phyloP scores from a whole-genome alignment of 2,888 invertebrate genomes.

The Melipona beecheii region DNA sequence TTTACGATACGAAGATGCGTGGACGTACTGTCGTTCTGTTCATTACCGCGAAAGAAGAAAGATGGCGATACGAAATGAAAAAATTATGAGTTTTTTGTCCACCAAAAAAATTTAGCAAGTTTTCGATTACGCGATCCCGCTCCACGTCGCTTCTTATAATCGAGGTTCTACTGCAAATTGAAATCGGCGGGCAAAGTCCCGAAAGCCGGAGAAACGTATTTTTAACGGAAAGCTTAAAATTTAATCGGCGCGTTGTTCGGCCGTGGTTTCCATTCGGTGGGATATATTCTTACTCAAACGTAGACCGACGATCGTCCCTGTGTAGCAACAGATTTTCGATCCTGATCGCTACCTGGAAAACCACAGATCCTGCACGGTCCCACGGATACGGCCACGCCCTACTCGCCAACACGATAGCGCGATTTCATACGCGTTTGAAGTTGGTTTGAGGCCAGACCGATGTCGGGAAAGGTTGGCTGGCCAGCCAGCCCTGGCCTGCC shows the following conservation, averaged over 20 bases:
- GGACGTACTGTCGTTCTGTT: too few species aligned
- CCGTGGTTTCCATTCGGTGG: background rate
- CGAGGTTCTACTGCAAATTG: too few species aligned
- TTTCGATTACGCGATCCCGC: too few species aligned
- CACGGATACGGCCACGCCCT: slow-evolving; percentile 69
- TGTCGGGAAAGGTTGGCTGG: slow-evolving; percentile 77
- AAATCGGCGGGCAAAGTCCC: background rate
- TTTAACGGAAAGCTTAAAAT: background rate
- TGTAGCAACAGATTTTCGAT: slow-evolving; percentile 55
- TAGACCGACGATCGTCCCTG: slow-evolving; percentile 9
- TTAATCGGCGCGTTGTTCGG: background rate
- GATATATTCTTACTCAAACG: slow-evolving; percentile 9
- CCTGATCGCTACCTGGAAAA: slow-evolving; percentile 59
- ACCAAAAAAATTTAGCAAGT: too few species aligned
- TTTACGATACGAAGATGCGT: too few species aligned
- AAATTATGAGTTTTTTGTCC: too few species aligned
- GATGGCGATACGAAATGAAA: too few species aligned
- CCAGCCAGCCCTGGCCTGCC: slow-evolving; percentile 73
- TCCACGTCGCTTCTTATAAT: too few species aligned
- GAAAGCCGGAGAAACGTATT: background rate
- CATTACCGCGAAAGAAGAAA: too few species aligned
- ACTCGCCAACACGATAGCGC: slow-evolving; percentile 70
- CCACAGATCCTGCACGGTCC: slow-evolving; percentile 66
- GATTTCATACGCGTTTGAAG: slow-evolving; percentile 81
- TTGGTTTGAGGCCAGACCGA: slow-evolving; percentile 79